A percentile compares a stretch with the other conserved stretches of the same genome.
Evolutionary conservation across 2,797 vertebrate species (phyloP).

Genomic region (Trachurus trachurus): DNA sequence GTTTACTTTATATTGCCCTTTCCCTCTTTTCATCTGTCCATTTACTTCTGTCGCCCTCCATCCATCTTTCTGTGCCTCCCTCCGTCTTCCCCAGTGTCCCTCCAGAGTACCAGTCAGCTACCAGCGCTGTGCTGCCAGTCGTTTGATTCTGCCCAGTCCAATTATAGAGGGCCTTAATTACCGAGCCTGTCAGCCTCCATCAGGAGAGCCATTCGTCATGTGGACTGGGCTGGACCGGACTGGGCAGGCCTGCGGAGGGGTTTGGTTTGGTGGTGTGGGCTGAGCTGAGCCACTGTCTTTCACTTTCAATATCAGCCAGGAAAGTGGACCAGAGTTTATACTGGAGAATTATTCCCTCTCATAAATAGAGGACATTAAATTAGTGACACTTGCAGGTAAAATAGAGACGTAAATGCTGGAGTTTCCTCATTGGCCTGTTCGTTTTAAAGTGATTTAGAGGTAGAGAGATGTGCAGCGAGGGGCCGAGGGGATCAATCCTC

Average conservation of each 20-base stretch:
- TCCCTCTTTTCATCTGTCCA: slow-evolving; percentile 9
- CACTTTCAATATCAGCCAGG: slow-evolving; percentile 16
- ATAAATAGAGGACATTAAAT: neutral
- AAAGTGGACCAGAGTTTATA: neutral
- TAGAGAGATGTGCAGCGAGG: too few species aligned
- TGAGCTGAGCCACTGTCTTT: slow-evolving; percentile 13
- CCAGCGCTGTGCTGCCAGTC: slow-evolving; percentile 62
- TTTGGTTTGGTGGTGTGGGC: slow-evolving; percentile 15
- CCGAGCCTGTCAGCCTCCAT: slow-evolving; percentile 81
- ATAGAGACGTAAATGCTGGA: neutral
- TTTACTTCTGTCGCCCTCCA: slow-evolving; percentile 52
- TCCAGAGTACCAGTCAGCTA: slow-evolving; percentile 66
- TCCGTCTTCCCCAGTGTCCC: slow-evolving; percentile 54
- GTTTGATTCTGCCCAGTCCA: slow-evolving; percentile 78
- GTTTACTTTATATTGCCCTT: neutral
- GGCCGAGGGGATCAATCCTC: too few species aligned
- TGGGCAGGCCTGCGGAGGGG: slow-evolving; percentile 37
- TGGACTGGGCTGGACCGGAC: slow-evolving; percentile 61
- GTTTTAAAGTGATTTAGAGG: too few species aligned
- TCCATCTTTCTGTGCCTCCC: slow-evolving; percentile 51
- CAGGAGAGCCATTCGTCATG: slow-evolving; percentile 76
- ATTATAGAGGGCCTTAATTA: slow-evolving; percentile 84
- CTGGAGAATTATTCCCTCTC: neutral
- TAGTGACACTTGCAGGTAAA: neutral
- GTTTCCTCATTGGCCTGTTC: too few species aligned